Conservation (phyloP, 2,113 vertebrate species). For the Barnardius zonarius region DNA sequence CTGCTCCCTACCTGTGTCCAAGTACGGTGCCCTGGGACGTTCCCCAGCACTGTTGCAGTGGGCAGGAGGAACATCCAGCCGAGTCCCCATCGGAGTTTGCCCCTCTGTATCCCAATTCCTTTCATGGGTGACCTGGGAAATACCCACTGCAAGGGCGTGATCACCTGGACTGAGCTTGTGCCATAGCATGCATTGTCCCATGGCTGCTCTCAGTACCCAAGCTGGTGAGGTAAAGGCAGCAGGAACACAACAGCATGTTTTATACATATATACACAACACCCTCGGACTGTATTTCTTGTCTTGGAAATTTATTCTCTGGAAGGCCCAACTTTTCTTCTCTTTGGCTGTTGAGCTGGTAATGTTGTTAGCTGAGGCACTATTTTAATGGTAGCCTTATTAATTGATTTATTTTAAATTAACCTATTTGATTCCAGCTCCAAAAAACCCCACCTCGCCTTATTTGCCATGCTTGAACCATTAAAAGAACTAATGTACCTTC, state of each 20-base stretch:
- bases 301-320: background rate
- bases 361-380: background rate
- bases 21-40: background rate
- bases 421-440: background rate
- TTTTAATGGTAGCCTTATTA: background rate
- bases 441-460: background rate
- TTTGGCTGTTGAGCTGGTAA: background rate
- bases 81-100: accelerated
- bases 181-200: accelerated
- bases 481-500: background rate
- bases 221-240: background rate
- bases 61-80: background rate
- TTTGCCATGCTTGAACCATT: background rate
- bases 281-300: background rate
- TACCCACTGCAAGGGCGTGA: accelerated
- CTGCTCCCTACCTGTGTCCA: background rate
- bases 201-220: background rate
- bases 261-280: background rate
- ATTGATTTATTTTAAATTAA: background rate
- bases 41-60: accelerated
- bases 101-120: background rate
- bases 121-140: background rate
- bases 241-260: background rate
- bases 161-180: background rate
- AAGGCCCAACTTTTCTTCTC: background rate